Conservation (phyloP, 2,797 vertebrate genomes). For the Sphenopsis melanotis region DNA sequence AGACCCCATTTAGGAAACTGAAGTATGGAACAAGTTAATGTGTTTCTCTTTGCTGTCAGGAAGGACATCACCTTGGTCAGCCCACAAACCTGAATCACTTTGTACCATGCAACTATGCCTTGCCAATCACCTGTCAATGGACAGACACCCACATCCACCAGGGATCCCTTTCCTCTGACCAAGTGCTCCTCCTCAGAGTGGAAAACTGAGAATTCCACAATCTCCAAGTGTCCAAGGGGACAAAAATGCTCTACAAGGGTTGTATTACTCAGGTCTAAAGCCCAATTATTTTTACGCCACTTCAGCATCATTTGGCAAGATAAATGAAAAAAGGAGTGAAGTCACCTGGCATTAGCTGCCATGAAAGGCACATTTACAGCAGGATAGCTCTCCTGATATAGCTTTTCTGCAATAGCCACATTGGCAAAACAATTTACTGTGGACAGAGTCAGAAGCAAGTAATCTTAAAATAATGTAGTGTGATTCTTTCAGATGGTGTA, state of each 20-base stretch:
- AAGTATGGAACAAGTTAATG: neutral
- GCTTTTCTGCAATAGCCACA: neutral
- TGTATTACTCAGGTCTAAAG: neutral
- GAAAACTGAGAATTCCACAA: neutral
- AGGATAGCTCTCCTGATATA: neutral
- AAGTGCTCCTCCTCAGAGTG: neutral
- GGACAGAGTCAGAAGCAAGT: neutral
- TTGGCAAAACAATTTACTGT: neutral
- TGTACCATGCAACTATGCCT: fast-evolving
- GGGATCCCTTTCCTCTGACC: neutral
- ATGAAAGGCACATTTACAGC: neutral
- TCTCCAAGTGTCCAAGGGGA: neutral
- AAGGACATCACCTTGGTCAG: neutral
- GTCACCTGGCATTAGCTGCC: neutral
- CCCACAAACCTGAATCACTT: neutral
- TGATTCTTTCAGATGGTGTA: neutral
- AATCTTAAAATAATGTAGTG: neutral
- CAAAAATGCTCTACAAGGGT: neutral
- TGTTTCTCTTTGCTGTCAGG: neutral
- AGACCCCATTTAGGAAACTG: neutral
- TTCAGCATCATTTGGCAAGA: neutral
- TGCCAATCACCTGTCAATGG: neutral
- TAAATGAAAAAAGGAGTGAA: neutral
- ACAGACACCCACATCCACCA: neutral
- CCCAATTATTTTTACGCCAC: neutral